Evolutionary conservation across 2,888 invertebrate genomes (phyloP).

Genomic region (Branchipolynoe longqiensis): DNA sequence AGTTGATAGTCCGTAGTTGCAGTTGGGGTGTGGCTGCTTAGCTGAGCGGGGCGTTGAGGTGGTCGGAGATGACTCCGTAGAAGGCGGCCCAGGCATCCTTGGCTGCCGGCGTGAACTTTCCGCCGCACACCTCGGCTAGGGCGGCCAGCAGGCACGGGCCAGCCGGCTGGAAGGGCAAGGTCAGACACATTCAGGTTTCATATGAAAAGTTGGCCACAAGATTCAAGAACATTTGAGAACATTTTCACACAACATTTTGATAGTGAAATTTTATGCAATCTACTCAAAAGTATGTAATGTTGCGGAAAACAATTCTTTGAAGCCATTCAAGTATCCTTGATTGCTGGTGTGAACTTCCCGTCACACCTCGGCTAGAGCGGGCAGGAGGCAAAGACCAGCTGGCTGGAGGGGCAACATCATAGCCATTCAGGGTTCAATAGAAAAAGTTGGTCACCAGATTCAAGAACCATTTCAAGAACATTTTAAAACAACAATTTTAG

Average conservation of each 20-base stretch:
- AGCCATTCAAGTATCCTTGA: slow-evolving; percentile 14
- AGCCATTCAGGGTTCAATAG: too few species aligned
- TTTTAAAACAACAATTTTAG: too few species aligned
- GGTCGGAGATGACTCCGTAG: slow-evolving; percentile 25
- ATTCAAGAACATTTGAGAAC: too few species aligned
- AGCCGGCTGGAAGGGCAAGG: slow-evolving; percentile 15
- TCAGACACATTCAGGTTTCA: too few species aligned
- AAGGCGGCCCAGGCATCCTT: slow-evolving; percentile 41
- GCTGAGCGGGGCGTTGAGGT: slow-evolving; percentile 26
- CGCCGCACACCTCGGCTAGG: background rate
- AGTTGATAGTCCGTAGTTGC: background rate
- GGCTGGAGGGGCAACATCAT: background rate
- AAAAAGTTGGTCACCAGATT: too few species aligned
- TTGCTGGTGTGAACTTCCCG: background rate
- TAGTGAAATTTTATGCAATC: too few species aligned
- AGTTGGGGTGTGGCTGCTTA: background rate
- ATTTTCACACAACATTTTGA: too few species aligned
- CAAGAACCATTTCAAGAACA: too few species aligned
- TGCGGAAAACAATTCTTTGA: too few species aligned
- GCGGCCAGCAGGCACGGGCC: slow-evolving; percentile 12
- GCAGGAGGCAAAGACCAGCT: slow-evolving; percentile 18
- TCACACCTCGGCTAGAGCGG: background rate
- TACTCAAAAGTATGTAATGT: too few species aligned
- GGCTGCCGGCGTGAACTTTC: background rate
- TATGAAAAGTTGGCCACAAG: too few species aligned